phyloP scores from a whole-genome alignment of 2,888 invertebrate genomes.

The Tipula unca region DNA sequence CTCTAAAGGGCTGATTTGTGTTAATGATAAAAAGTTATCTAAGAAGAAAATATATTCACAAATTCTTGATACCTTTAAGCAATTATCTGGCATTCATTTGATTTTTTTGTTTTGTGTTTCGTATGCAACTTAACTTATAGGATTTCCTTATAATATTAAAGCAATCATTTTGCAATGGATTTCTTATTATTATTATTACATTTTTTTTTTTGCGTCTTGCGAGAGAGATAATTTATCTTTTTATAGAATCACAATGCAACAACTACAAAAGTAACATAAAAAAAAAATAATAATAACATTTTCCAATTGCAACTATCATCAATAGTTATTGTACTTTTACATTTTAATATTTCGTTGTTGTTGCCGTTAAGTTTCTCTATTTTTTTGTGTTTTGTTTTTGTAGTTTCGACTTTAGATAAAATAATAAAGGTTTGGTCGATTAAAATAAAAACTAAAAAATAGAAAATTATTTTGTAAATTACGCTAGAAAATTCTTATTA shows the following conservation, averaged over 20 bases:
- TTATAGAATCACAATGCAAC: background rate
- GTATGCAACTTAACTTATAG: background rate
- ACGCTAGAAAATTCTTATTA: background rate
- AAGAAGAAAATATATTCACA: background rate
- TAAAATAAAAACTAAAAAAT: background rate
- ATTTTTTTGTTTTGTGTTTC: background rate
- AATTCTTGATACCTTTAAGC: conserved; percentile 14
- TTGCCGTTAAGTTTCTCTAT: background rate
- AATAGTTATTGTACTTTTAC: background rate
- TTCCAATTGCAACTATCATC: conserved; percentile 14
- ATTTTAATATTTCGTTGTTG: background rate
- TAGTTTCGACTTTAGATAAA: background rate
- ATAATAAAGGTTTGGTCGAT: background rate
- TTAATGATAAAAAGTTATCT: background rate
- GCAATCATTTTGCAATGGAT: conserved; percentile 14
- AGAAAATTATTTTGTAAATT: background rate
- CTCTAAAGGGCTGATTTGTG: conserved; percentile 14
- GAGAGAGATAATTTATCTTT: conserved; percentile 14
- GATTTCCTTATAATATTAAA: conserved; percentile 14
- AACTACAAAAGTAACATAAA: background rate
- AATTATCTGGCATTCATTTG: background rate
- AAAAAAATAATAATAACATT: background rate
- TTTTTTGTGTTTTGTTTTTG: background rate
- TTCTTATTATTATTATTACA: background rate
- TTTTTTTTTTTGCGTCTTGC: background rate